These are phyloP conservation scores for Brenthis hecate DNA, from an alignment of 2,888 invertebrate species.

Conservation along the genomic window DNA sequence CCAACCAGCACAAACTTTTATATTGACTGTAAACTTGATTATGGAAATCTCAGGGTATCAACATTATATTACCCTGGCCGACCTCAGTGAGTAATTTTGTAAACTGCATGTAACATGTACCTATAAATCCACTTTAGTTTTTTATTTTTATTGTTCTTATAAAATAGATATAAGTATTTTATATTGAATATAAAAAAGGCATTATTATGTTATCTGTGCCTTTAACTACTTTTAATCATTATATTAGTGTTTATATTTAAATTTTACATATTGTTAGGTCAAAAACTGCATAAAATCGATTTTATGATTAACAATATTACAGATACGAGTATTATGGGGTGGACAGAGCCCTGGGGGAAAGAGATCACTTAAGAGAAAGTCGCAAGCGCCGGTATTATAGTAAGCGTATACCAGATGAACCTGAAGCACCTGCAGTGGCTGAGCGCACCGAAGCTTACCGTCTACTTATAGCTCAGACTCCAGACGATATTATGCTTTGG, in stretches of 20 bases:
- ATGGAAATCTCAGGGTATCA: constrained; percentile 81
- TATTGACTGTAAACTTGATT: constrained; percentile 81
- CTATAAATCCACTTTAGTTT: neutral
- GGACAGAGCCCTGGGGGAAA: constrained; percentile 38
- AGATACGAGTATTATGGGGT: constrained; percentile 35
- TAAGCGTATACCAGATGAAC: constrained; percentile 32
- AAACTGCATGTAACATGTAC: neutral
- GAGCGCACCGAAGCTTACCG: constrained; percentile 53
- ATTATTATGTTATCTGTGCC: too few species aligned
- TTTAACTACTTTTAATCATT: too few species aligned
- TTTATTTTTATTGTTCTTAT: too few species aligned
- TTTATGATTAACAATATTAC: too few species aligned
- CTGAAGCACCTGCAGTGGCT: constrained; percentile 43
- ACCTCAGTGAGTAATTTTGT: constrained; percentile 70
- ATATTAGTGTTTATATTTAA: too few species aligned
- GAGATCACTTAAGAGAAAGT: neutral
- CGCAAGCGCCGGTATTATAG: constrained; percentile 39
- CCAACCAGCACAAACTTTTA: constrained; percentile 71
- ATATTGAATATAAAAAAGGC: too few species aligned
- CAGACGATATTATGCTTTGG: constrained; percentile 58
- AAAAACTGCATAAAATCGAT: too few species aligned
- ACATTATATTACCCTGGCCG: constrained; percentile 85
- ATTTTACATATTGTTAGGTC: too few species aligned
- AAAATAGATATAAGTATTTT: too few species aligned
- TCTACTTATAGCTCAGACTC: constrained; percentile 51